Evolutionary conservation across 2,113 vertebrate genomes (phyloP), one percentile per base, ranked within the genome.

Genomic region (Leptosomus discolor): DNA sequence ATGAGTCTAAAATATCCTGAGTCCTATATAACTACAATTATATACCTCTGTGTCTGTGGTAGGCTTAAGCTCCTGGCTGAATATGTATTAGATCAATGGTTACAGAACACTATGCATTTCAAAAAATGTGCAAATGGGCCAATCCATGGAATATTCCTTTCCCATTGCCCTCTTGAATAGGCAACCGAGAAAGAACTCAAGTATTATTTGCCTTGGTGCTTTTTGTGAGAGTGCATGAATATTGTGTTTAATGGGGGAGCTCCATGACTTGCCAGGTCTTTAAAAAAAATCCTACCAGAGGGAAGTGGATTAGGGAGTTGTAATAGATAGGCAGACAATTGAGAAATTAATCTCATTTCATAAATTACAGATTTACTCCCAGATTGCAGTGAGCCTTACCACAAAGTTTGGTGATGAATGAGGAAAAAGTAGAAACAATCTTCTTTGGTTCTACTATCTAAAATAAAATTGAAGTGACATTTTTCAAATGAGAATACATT

Each of bases 401-500:
- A 51, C 27, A 37, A 77, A 93, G 64, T 77, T 91, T 78, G 54
- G 75, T 96, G 71, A 93, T 88, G 37, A 84, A 86, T 81, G 79
- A 90, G 50, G 56, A 57, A 90, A 80, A 92, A 73, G 56, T 51
- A 50, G 65, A 37, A 79, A 74, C 45, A 43, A 83, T 90, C 54
- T 51, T 37, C 32, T 76, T 74, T 53, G 53, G 71, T 46, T 89
- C 75, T 83, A 10, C 91, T 85, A 88, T 83, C 78, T 92, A 36
- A 70, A 57, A 78, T 54, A 70, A 82, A 96, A 88, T 92, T 87
- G 63, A 91, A 94, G 80, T 96, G 97, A 94, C 93, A 58, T 88
- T 94, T 97, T 96, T 94, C 90, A 86, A 87, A 95, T 71, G 88
- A 92, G 94, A 95, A 64, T 89, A 74, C 63, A 39, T 63, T 80